Conservation (phyloP, 2,888 invertebrate species). For the Xylota sylvarum region DNA sequence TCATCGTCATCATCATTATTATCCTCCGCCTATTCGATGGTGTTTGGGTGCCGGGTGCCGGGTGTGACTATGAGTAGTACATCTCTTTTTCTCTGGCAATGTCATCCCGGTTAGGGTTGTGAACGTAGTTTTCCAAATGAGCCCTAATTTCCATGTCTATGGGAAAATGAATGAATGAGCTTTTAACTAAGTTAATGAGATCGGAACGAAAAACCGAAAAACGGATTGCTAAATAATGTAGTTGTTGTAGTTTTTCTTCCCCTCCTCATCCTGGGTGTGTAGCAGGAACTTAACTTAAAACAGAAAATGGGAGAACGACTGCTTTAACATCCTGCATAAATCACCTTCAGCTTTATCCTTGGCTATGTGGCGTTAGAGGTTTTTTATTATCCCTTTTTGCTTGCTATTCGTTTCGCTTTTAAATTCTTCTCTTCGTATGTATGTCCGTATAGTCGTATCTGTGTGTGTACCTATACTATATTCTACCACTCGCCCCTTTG, state of each 20-base stretch:
- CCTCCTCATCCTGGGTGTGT: background rate
- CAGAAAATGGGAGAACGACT: constrained; percentile 30
- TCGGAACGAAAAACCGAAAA: constrained; percentile 73
- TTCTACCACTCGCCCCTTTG: constrained; percentile 19
- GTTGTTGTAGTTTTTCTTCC: constrained; percentile 53
- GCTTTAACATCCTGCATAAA: constrained; percentile 72
- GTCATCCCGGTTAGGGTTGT: constrained; percentile 40
- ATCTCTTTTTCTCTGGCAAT: background rate
- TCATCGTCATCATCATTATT: constrained; percentile 47
- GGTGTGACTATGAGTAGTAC: background rate
- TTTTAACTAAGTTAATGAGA: constrained; percentile 77
- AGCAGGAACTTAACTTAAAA: constrained; percentile 26
- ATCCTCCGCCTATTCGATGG: constrained; percentile 42
- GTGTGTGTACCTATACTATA: constrained; percentile 22
- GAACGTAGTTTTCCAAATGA: constrained; percentile 68
- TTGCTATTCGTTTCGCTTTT: constrained; percentile 47
- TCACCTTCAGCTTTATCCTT: constrained; percentile 74
- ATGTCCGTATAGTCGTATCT: constrained; percentile 26
- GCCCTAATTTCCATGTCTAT: constrained; percentile 75
- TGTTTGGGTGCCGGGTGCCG: too few relatives aligned
- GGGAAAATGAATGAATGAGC: constrained; percentile 73
- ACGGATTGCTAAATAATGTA: constrained; percentile 72
- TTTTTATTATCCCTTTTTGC: constrained; percentile 54
- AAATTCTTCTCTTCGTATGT: constrained; percentile 14
- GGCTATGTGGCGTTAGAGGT: constrained; percentile 63